phyloP scores from a whole-genome alignment of 1,140 invertebrate genomes.

The Diorhabda elongata region DNA sequence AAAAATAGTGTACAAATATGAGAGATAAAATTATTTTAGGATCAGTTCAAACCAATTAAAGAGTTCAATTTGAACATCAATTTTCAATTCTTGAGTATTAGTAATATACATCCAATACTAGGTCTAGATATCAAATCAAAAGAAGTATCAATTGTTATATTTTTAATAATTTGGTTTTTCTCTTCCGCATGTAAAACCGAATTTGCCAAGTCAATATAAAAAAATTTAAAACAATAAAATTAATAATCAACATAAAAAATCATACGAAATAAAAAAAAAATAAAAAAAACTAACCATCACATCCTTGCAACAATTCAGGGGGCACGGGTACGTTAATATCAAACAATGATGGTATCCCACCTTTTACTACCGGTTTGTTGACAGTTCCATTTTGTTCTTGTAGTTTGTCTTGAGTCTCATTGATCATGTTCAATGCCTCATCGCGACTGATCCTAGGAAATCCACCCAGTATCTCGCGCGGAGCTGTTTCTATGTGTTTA shows the following conservation, averaged over 20 bases:
- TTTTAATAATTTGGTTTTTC: no score
- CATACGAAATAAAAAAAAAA: slow-evolving; percentile 20
- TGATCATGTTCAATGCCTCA: slow-evolving; percentile 67
- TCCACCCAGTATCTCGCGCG: slow-evolving; percentile 84
- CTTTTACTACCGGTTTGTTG: slow-evolving; percentile 39
- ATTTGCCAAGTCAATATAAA: background rate
- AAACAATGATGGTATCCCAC: slow-evolving; percentile 53
- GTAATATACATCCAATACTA: no score
- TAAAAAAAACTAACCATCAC: slow-evolving; percentile 30
- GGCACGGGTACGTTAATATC: slow-evolving; percentile 55
- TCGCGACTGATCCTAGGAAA: slow-evolving; percentile 77
- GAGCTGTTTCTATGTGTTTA: slow-evolving; percentile 83
- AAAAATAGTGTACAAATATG: no score
- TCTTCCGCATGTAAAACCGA: background rate
- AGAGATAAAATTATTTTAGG: no score
- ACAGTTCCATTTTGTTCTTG: slow-evolving; percentile 49
- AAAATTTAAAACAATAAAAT: background rate
- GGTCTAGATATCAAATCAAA: no score
- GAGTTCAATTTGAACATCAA: no score
- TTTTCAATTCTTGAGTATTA: no score
- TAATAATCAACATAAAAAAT: background rate
- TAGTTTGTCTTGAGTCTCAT: slow-evolving; percentile 62
- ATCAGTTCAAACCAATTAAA: no score
- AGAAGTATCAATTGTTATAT: no score
- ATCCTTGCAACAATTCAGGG: slow-evolving; percentile 32